These are phyloP conservation scores for Ceratina australensis DNA, from an alignment of 1,140 invertebrate species.

Conservation along the genomic window DNA sequence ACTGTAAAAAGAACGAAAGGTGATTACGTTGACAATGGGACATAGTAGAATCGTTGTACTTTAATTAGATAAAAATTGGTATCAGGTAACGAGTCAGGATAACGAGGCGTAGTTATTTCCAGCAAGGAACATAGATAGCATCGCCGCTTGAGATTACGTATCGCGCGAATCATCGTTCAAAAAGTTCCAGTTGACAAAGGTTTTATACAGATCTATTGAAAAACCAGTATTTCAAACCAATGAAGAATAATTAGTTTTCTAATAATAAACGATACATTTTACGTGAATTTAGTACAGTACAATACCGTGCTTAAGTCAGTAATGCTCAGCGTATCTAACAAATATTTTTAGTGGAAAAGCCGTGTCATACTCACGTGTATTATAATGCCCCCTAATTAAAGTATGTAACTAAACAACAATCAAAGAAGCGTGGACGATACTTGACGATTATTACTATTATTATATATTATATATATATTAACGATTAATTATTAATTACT, in stretches of 20 bases:
- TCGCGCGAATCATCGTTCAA: conserved; percentile 75
- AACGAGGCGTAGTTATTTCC: conserved; percentile 43
- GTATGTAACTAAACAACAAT: conserved; percentile 72
- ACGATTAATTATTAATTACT: conserved; percentile 10
- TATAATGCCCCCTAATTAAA: conserved; percentile 69
- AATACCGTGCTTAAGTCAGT: conserved; percentile 76
- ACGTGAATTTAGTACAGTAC: conserved; percentile 75
- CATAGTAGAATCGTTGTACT: too few relatives aligned
- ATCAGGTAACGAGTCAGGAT: conserved; percentile 15
- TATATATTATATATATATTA: background rate
- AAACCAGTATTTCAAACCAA: conserved; percentile 80
- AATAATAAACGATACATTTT: conserved; percentile 73
- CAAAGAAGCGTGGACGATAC: conserved; percentile 71
- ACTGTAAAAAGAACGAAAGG: background rate
- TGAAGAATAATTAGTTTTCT: conserved; percentile 80
- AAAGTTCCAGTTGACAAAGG: conserved; percentile 77
- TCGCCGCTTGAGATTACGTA: conserved; percentile 64
- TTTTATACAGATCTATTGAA: conserved; percentile 78
- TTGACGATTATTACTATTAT: conserved; percentile 63
- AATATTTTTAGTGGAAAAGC: conserved; percentile 76
- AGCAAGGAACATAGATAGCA: conserved; percentile 55
- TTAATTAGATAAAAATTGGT: too few relatives aligned
- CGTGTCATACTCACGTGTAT: conserved; percentile 77
- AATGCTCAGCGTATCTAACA: conserved; percentile 77
- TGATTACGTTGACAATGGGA: too few relatives aligned